phyloP scores from a whole-genome alignment of 2,888 invertebrate genomes.

The Cosmorhoe ocellata region DNA sequence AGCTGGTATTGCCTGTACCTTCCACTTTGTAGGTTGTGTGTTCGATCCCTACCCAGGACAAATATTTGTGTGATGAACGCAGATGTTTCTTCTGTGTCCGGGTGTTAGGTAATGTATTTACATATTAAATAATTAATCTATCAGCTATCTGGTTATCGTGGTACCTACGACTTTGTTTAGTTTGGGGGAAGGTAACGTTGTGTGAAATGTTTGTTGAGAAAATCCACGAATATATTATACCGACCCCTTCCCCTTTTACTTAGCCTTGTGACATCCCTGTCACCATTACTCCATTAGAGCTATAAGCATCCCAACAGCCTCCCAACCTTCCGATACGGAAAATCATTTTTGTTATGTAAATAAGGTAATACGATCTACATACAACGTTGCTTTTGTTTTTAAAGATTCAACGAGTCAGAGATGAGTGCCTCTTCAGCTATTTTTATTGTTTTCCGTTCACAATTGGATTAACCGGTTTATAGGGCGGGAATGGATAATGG shows the following conservation, averaged over 20 bases:
- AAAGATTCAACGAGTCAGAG: slow-evolving; percentile 41
- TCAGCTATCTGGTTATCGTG: too few species aligned
- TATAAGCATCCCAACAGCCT: slow-evolving; percentile 27
- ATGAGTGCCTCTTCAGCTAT: slow-evolving; percentile 25
- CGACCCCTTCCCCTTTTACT: neutral
- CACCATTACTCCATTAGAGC: slow-evolving; percentile 20
- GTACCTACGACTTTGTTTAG: too few species aligned
- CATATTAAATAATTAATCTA: too few species aligned
- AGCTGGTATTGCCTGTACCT: too few species aligned
- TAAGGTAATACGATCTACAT: slow-evolving; percentile 52
- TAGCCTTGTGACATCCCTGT: slow-evolving; percentile 19
- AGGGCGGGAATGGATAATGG: neutral
- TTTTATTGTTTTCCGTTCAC: slow-evolving; percentile 23
- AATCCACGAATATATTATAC: too few species aligned
- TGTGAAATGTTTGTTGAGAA: too few species aligned
- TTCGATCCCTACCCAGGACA: too few species aligned
- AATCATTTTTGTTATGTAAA: slow-evolving; percentile 66
- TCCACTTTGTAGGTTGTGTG: too few species aligned
- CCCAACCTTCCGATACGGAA: slow-evolving; percentile 39
- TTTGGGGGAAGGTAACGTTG: too few species aligned
- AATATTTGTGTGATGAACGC: too few species aligned
- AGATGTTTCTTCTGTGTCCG: too few species aligned
- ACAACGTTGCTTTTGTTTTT: slow-evolving; percentile 44
- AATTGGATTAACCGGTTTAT: slow-evolving; percentile 19
- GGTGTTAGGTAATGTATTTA: too few species aligned